Evolutionary conservation across 2,113 vertebrate species (phyloP).

Genomic region (Entelurus aequoreus): DNA sequence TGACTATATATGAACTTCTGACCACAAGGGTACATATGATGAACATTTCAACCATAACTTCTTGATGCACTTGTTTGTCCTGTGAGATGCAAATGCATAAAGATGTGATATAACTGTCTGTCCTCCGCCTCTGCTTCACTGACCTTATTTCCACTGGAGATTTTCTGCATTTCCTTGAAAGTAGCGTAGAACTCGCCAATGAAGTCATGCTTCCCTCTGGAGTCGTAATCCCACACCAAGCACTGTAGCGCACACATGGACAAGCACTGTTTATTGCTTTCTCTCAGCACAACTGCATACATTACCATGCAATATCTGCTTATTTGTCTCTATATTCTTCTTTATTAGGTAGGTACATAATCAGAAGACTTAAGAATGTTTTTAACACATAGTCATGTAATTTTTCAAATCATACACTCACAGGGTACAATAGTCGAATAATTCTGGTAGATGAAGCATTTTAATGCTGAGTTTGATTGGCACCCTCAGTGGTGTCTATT

Average conservation of each 20-base stretch:
- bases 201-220: slow-evolving; percentile 91
- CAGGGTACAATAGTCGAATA: too few relatives aligned
- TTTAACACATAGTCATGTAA: too few relatives aligned
- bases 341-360: too few relatives aligned
- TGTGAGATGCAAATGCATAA: slow-evolving; percentile 33
- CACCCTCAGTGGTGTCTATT: too few relatives aligned
- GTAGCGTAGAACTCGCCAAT: slow-evolving; percentile 93
- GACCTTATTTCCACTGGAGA: slow-evolving; percentile 84
- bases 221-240: slow-evolving; percentile 92
- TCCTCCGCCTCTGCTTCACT: slow-evolving; percentile 44
- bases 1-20: too few relatives aligned
- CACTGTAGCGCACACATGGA: slow-evolving; percentile 64
- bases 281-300: neutral
- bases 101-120: slow-evolving; percentile 18
- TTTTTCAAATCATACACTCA: too few relatives aligned
- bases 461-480: too few relatives aligned
- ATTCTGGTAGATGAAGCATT: too few relatives aligned
- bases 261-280: slow-evolving; percentile 15
- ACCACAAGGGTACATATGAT: too few relatives aligned
- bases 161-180: slow-evolving; percentile 89
- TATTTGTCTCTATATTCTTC: neutral
- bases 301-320: neutral
- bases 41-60: slow-evolving; percentile 8
- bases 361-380: too few relatives aligned
- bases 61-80: slow-evolving; percentile 15